These are phyloP conservation scores for Burhinus oedicnemus DNA, from an alignment of 2,113 vertebrate genomes.

Conservation along the genomic window DNA sequence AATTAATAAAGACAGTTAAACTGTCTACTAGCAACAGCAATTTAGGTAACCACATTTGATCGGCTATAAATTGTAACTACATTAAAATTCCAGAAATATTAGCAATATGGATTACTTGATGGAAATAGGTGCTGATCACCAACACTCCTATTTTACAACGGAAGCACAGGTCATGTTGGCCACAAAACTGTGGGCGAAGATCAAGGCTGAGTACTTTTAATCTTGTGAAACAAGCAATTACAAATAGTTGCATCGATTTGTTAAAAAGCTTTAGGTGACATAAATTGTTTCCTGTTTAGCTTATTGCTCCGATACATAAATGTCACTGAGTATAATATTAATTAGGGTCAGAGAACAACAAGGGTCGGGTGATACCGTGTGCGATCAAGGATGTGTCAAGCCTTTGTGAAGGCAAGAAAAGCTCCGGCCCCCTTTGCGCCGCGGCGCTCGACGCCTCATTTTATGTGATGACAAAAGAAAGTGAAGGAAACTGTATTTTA, in stretches of 20 bases:
- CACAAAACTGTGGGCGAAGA: constrained; percentile 92
- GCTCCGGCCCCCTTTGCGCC: neutral
- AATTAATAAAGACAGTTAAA: constrained; percentile 99
- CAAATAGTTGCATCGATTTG: constrained; percentile 99
- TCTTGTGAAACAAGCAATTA: constrained; percentile 99
- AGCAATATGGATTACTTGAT: constrained; percentile 95
- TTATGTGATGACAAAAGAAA: constrained; percentile 61
- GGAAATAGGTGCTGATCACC: constrained; percentile 90
- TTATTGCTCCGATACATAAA: constrained; percentile 94
- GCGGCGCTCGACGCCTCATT: neutral
- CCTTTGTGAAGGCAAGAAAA: constrained; percentile 65
- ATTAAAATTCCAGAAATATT: constrained; percentile 99
- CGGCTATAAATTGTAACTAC: constrained; percentile 95
- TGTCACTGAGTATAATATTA: constrained; percentile 90
- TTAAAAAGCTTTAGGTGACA: constrained; percentile 99
- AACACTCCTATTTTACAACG: constrained; percentile 77
- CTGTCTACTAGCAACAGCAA: constrained; percentile 97
- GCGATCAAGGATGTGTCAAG: constrained; percentile 73
- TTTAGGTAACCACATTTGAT: constrained; percentile 99
- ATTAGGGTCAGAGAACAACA: constrained; percentile 89
- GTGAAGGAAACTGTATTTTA: constrained; percentile 32
- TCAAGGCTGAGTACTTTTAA: constrained; percentile 98
- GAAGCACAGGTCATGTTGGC: constrained; percentile 89
- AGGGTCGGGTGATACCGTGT: constrained; percentile 84
- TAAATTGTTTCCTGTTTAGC: constrained; percentile 98